Conservation (phyloP, 1,140 invertebrate species). For the Theocolax elegans region DNA sequence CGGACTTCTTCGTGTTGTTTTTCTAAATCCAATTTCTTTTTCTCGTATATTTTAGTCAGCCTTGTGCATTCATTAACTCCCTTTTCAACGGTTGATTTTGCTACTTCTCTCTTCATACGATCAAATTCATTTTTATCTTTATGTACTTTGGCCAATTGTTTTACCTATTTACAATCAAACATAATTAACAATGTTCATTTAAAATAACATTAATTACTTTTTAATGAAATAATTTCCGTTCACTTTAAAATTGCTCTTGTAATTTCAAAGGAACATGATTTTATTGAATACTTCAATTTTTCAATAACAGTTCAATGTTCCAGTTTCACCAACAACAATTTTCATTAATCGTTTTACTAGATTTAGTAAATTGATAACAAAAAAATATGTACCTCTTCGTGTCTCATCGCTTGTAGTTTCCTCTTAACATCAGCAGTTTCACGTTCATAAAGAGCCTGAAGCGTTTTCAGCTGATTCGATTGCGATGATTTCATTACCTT, state of each 20-base stretch:
- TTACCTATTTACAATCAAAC: slow-evolving; percentile 61
- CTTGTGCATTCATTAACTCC: slow-evolving; percentile 85
- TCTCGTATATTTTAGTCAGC: slow-evolving; percentile 79
- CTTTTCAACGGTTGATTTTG: slow-evolving; percentile 80
- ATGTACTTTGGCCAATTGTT: slow-evolving; percentile 81
- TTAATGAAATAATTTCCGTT: no score
- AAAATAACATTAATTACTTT: no score
- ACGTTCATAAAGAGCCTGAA: slow-evolving; percentile 74
- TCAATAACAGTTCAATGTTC: no score
- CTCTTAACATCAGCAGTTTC: slow-evolving; percentile 87
- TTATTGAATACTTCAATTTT: no score
- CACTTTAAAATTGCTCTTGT: no score
- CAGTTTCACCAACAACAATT: no score
- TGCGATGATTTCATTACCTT: slow-evolving; percentile 84
- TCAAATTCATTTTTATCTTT: slow-evolving; percentile 90
- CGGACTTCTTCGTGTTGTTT: slow-evolving; percentile 82
- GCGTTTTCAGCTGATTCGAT: slow-evolving; percentile 79
- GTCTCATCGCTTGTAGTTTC: slow-evolving; percentile 81
- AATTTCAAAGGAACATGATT: no score
- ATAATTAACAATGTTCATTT: neutral
- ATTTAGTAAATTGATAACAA: slow-evolving; percentile 20
- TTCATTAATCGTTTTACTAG: no score
- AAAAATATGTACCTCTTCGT: slow-evolving; percentile 77
- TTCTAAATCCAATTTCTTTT: slow-evolving; percentile 79
- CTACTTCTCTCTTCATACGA: slow-evolving; percentile 80